These are phyloP conservation scores for Stramonita haemastoma DNA, from an alignment of 2,888 invertebrate genomes.

Conservation along the genomic window DNA sequence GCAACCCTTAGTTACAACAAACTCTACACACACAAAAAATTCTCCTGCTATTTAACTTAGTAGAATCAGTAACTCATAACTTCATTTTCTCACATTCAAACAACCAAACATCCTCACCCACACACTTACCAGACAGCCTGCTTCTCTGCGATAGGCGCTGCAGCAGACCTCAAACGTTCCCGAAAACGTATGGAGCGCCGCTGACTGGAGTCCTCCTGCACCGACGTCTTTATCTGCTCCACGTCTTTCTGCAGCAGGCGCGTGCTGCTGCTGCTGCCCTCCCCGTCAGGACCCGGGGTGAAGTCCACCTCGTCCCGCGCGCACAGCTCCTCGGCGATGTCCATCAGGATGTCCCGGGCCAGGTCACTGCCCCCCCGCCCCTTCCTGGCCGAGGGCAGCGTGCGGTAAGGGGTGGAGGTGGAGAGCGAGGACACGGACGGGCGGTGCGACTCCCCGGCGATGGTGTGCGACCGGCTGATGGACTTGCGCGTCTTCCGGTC, in stretches of 20 bases:
- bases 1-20: neutral
- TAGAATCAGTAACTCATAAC: no score
- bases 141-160: neutral
- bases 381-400: neutral
- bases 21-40: neutral
- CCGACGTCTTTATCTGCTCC: neutral
- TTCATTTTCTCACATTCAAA: neutral
- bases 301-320: slow-evolving; percentile 2
- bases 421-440: neutral
- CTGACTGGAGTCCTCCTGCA: neutral
- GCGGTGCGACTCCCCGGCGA: slow-evolving; percentile 7
- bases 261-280: neutral
- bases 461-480: neutral
- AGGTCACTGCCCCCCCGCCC: neutral
- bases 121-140: slow-evolving; percentile 1
- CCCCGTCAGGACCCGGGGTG: neutral
- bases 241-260: neutral
- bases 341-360: slow-evolving; percentile 16
- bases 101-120: neutral
- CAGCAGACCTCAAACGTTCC: neutral
- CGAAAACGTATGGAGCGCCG: neutral
- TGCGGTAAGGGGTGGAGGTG: neutral
- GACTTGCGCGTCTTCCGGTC: neutral
- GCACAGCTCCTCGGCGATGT: slow-evolving; percentile 5
- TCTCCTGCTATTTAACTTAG: no score